These are phyloP conservation scores for Dolomedes plantarius DNA, from an alignment of 2,888 invertebrate genomes.

Conservation along the genomic window DNA sequence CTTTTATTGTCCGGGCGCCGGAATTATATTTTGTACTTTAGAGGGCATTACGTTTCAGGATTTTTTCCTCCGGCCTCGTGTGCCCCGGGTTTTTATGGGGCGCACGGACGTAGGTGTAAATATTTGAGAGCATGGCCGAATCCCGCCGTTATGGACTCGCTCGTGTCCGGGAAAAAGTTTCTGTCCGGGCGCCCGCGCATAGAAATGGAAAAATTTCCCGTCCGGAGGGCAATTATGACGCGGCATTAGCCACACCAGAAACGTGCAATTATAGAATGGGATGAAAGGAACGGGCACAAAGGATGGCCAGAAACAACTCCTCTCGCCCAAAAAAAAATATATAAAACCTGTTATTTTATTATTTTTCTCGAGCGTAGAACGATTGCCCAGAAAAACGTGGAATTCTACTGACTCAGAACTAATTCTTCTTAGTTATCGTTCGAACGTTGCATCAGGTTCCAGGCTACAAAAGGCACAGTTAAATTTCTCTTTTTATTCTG, in stretches of 20 bases:
- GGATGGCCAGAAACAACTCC: too few species aligned
- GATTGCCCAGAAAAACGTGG: too few species aligned
- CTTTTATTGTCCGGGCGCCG: slow-evolving; percentile 59
- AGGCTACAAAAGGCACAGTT: too few species aligned
- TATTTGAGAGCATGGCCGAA: slow-evolving; percentile 49
- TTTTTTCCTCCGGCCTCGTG: too few species aligned
- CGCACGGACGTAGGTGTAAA: slow-evolving; percentile 55
- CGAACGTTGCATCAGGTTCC: too few species aligned
- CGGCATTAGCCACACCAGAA: background rate
- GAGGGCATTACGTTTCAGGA: slow-evolving; percentile 46
- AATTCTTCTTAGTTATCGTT: too few species aligned
- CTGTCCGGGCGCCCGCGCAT: background rate
- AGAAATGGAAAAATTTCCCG: background rate
- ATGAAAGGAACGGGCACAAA: too few species aligned
- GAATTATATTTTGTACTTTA: slow-evolving; percentile 71
- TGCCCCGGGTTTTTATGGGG: background rate
- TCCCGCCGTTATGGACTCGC: slow-evolving; percentile 1
- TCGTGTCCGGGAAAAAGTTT: background rate
- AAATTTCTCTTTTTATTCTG: too few species aligned
- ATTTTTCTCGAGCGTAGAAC: too few species aligned
- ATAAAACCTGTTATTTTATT: too few species aligned
- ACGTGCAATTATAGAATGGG: background rate
- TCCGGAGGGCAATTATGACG: background rate
- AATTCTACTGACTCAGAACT: too few species aligned
- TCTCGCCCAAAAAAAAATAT: too few species aligned